Conservation (phyloP, 2,888 invertebrate species). For the Latrodectus hesperus region DNA sequence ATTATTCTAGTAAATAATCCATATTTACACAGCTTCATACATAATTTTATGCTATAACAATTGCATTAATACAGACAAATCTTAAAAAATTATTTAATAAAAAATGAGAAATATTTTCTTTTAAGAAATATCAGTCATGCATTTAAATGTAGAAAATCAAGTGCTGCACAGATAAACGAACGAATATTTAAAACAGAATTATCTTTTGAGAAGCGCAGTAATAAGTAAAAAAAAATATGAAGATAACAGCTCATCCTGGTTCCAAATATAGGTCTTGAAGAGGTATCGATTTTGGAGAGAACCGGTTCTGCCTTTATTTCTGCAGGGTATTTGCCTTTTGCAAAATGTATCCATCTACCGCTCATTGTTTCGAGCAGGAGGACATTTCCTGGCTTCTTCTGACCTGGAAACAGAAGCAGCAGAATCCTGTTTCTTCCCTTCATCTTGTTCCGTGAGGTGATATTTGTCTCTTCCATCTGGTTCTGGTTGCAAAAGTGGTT, state of each 20-base stretch:
- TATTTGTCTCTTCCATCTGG: background rate
- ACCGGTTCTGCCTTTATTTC: conserved; percentile 33
- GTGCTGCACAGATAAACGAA: too few relatives aligned
- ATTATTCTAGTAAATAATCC: too few relatives aligned
- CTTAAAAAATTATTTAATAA: too few relatives aligned
- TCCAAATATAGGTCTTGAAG: conserved; percentile 55
- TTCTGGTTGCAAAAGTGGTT: conserved; percentile 5
- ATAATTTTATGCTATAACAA: too few relatives aligned
- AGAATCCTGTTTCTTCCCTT: conserved; percentile 40
- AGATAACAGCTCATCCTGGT: conserved; percentile 12
- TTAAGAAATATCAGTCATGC: too few relatives aligned
- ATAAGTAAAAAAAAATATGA: background rate
- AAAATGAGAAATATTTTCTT: too few relatives aligned
- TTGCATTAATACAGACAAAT: too few relatives aligned
- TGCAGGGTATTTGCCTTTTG: conserved; percentile 50
- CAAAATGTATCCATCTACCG: conserved; percentile 43
- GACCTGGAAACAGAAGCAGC: conserved; percentile 37
- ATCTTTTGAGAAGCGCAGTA: background rate
- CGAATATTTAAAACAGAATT: too few relatives aligned
- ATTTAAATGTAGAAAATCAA: too few relatives aligned
- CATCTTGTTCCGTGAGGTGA: background rate
- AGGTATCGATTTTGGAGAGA: conserved; percentile 21
- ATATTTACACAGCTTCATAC: too few relatives aligned
- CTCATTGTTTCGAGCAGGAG: conserved; percentile 39
- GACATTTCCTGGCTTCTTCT: conserved; percentile 25